phyloP scores from a whole-genome alignment of 1,140 invertebrate species.

The Steinernema khuongi region DNA sequence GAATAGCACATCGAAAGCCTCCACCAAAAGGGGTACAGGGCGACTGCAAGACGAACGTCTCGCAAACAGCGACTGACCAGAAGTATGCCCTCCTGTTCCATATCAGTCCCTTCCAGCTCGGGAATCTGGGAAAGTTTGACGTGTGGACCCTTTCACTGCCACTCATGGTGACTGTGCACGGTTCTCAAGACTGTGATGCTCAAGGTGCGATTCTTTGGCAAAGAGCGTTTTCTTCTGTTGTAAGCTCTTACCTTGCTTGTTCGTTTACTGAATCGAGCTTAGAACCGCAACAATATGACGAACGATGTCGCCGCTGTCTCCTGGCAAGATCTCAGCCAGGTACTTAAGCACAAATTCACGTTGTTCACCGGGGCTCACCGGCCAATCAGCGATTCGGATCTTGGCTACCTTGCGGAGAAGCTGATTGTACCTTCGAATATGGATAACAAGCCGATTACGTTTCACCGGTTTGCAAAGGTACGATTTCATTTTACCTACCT shows the following conservation, averaged over 20 bases:
- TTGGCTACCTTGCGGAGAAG: conserved; percentile 53
- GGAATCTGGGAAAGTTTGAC: conserved; percentile 58
- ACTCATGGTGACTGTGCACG: conserved; percentile 58
- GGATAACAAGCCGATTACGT: conserved; percentile 57
- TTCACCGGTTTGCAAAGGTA: conserved; percentile 57
- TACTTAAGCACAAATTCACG: conserved; percentile 50
- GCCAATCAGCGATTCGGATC: conserved; percentile 48
- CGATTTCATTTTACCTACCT: not conserved
- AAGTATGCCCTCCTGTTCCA: conserved; percentile 58
- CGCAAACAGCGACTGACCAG: conserved; percentile 57
- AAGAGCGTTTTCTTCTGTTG: conserved; percentile 55
- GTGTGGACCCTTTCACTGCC: conserved; percentile 57
- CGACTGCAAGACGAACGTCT: conserved; percentile 32
- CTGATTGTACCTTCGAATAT: conserved; percentile 37
- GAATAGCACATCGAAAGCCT: conserved; percentile 57
- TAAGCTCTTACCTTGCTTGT: conserved; percentile 30
- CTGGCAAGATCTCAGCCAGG: conserved; percentile 44
- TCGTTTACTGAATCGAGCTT: conserved; percentile 16
- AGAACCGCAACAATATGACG: conserved; percentile 17
- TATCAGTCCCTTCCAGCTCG: conserved; percentile 57
- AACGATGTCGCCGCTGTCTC: conserved; percentile 49
- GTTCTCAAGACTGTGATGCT: conserved; percentile 58
- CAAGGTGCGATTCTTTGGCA: conserved; percentile 58
- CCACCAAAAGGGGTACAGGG: conserved; percentile 52
- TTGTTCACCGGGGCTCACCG: conserved; percentile 55